Evolutionary conservation across 2,797 vertebrate species (phyloP).

Genomic region (Tympanoctomys barrerae): DNA sequence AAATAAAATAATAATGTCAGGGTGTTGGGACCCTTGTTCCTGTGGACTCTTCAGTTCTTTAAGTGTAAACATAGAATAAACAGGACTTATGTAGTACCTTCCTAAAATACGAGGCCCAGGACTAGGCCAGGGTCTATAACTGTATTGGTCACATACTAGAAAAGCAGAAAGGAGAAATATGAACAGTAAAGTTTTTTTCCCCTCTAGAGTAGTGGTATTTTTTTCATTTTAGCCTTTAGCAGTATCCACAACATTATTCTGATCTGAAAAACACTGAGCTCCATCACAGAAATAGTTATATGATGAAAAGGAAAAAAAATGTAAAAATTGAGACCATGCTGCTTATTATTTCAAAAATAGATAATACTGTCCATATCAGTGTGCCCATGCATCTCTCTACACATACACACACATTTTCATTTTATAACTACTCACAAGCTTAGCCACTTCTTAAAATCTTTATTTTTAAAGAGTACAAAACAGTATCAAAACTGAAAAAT

Average conservation of each 20-base stretch:
- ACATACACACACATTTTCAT: not conserved
- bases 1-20: not conserved
- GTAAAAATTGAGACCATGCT: not conserved
- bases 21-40: not conserved
- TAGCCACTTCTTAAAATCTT: not conserved
- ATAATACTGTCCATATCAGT: not conserved
- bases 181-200: not conserved
- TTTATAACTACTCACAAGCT: slow-evolving; percentile 1
- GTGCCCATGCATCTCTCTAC: not conserved
- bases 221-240: not conserved
- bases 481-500: too few relatives aligned
- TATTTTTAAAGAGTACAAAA: too few relatives aligned
- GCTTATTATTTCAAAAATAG: not conserved
- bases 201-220: not conserved
- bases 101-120: slow-evolving; percentile 10
- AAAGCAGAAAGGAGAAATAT: not conserved
- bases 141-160: not conserved
- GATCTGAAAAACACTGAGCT: not conserved
- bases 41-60: not conserved
- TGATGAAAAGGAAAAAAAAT: slow-evolving; percentile 22
- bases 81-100: not conserved
- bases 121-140: not conserved
- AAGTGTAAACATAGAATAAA: not conserved
- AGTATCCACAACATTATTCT: not conserved
- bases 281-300: slow-evolving; percentile 22